Evolutionary conservation across 1,140 invertebrate genomes (phyloP).

Genomic region (Polyergus mexicanus): DNA sequence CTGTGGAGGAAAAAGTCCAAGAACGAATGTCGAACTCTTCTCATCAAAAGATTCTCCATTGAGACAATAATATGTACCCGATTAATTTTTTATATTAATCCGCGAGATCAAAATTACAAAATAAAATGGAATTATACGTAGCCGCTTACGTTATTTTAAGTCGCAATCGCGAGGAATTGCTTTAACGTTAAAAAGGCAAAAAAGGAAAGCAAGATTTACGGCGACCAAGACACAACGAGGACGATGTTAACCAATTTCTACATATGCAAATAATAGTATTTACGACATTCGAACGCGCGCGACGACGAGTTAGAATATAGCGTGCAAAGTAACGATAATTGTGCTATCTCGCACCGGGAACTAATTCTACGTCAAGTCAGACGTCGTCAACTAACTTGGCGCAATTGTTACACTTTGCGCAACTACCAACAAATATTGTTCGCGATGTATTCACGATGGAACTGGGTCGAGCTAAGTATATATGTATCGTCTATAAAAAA

Average conservation of each 20-base stretch:
- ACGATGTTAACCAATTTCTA: conserved; percentile 19
- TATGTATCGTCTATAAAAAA: background rate
- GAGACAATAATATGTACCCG: background rate
- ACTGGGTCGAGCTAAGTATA: conserved; percentile 11
- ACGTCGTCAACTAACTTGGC: conserved; percentile 43
- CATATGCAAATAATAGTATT: conserved; percentile 37
- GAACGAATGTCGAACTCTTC: conserved; percentile 25
- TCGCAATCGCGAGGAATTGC: background rate
- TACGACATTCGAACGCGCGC: conserved; percentile 13
- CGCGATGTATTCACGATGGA: conserved; percentile 6
- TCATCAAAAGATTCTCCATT: background rate
- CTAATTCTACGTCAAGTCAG: conserved; percentile 47
- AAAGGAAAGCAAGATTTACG: background rate
- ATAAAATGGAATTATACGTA: conserved; percentile 3
- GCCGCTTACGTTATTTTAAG: background rate
- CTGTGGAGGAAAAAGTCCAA: background rate
- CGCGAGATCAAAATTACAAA: background rate
- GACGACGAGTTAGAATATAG: conserved; percentile 16
- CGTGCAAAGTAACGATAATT: conserved; percentile 49
- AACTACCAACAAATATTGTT: conserved; percentile 53
- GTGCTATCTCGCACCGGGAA: conserved; percentile 25
- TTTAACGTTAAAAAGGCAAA: background rate
- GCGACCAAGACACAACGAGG: background rate
- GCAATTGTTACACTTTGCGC: conserved; percentile 37
- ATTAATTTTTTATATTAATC: background rate